Evolutionary conservation across 2,797 vertebrate species (phyloP).

Genomic region (Neopelma chrysocephalum): DNA sequence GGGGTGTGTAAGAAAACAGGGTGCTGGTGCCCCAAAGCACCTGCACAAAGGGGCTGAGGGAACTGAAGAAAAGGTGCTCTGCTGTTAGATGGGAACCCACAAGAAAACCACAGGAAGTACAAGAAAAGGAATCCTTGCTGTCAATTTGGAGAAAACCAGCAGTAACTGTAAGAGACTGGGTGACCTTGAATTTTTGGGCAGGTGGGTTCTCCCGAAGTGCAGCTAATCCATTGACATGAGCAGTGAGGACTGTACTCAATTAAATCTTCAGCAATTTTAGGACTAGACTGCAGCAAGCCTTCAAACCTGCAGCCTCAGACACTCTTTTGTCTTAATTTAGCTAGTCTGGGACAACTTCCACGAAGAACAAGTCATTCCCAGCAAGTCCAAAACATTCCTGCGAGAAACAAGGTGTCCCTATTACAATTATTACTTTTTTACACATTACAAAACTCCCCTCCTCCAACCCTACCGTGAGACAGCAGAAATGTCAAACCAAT

Average conservation of each 20-base stretch:
- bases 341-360: neutral
- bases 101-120: rapidly evolving
- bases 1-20: neutral
- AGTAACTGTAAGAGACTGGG: neutral
- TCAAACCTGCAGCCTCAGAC: neutral
- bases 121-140: neutral
- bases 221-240: neutral
- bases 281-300: neutral
- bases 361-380: conserved; percentile 15
- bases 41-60: neutral
- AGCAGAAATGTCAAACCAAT: neutral
- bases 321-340: conserved; percentile 17
- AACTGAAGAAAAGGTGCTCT: neutral
- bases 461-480: neutral
- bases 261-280: neutral
- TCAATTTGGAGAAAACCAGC: neutral
- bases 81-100: neutral
- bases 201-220: neutral
- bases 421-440: neutral
- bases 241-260: neutral
- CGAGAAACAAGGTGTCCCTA: neutral
- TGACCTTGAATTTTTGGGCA: neutral
- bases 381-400: neutral
- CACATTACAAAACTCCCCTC: neutral
- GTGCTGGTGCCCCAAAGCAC: neutral